Evolutionary conservation across 1,140 invertebrate species (phyloP), one percentile per base, ranked within the genome.

Genomic region (Samia ricini): DNA sequence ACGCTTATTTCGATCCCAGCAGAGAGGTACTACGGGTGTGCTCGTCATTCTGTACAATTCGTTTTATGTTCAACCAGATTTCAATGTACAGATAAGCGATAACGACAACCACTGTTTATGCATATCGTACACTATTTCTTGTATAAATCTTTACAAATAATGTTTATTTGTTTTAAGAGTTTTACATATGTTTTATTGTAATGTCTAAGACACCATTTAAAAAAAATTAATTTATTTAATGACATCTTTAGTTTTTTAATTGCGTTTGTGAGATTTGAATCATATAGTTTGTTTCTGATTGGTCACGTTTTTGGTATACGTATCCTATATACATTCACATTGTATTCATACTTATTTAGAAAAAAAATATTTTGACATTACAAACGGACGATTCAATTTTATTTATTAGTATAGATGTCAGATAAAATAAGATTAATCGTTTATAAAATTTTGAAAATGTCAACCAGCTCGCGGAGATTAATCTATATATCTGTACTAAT

Each of bases 41-140:
- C 20, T 22, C 48, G 64, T 71, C 73, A 70, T 75, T 75, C 61
- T 68, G 64, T 64, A 66, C 66, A 64, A 57, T 61, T 63, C 70
- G 62, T 69, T 77, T 76, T 72, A 74, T 74, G 57, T 59, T 50
- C 36, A 49, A 59, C 23, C 33, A 60, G 50, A 60, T 64, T 50
- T 57, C 56, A 49, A 62, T 42, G 54, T 52, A 55, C 50, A 29
- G 48, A 33, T 50, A 51, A 57, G 62, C 54, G 57, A 15, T 48
- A 63, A 57, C 55, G 33, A 56, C 59, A 36, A 48, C 57, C 63
- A 61, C 60, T 65, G 63, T 69, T 66, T 62, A 63, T 54, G 61
- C 63, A 55, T 33, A 60, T 29, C n/a, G 12, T 59, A 49, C 24
- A 12, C 20, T 49, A 50, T 21, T 48, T 52, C 18, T 52, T 42